These are phyloP conservation scores for Tragelaphus imberbis DNA, from an alignment of 2,113 vertebrate species.

Conservation along the genomic window DNA sequence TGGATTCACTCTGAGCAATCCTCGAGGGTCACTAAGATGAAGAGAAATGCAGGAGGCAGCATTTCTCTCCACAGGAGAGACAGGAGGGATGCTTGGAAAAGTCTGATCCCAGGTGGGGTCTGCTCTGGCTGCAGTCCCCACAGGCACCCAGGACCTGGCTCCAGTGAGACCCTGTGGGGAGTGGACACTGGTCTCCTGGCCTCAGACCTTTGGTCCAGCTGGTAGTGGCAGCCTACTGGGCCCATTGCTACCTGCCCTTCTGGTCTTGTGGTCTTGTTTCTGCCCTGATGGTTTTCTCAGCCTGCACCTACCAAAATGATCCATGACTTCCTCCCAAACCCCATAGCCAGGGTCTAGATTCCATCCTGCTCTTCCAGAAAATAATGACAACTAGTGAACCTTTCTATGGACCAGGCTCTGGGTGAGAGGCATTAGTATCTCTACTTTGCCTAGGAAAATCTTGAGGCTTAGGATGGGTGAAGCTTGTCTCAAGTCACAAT, in stretches of 20 bases:
- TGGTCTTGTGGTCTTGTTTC: not conserved
- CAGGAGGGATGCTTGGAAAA: not conserved
- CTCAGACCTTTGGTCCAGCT: not conserved
- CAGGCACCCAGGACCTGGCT: not conserved
- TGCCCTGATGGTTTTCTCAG: not conserved
- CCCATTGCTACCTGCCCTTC: rapidly evolving
- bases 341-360: not conserved
- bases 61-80: too few species aligned
- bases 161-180: not conserved
- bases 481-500: not conserved
- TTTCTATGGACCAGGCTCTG: not conserved
- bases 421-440: not conserved
- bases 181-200: not conserved
- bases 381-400: not conserved
- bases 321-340: not conserved
- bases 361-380: rapidly evolving
- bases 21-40: not conserved
- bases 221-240: not conserved
- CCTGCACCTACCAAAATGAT: not conserved
- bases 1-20: not conserved
- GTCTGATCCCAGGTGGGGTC: not conserved
- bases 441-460: not conserved
- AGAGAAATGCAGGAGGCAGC: not conserved
- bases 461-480: not conserved
- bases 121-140: not conserved